Percentiles rank a stretch among this genome's conserved stretches.
Conservation (phyloP, 2,797 vertebrate genomes). For the Glyptemys insculpta region DNA sequence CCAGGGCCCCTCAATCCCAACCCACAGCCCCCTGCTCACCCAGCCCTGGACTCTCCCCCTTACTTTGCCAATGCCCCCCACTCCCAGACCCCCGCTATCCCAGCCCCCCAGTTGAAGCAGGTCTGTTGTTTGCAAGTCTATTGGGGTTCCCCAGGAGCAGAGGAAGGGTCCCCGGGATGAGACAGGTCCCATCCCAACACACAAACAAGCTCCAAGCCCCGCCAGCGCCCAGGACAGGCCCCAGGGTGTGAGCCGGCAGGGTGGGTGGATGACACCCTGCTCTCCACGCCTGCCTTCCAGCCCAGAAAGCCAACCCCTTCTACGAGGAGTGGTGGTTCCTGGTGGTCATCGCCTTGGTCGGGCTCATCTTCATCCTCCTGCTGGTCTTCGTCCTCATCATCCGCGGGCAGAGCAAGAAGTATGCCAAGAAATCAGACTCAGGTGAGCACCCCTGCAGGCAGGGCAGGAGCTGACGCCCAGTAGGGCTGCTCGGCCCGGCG, state of each 20-base stretch:
- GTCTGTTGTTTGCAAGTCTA: neutral
- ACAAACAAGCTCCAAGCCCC: neutral
- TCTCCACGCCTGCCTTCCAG: conserved; percentile 76
- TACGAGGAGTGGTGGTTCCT: conserved; percentile 99
- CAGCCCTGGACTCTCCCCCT: neutral
- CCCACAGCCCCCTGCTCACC: accelerated
- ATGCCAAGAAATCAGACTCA: conserved; percentile 94
- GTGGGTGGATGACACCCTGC: neutral
- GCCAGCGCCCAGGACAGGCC: neutral
- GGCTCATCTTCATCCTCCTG: conserved; percentile 98
- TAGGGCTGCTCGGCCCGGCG: neutral
- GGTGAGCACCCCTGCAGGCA: conserved; percentile 79
- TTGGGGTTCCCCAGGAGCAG: neutral
- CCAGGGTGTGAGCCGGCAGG: neutral
- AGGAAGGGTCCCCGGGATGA: neutral
- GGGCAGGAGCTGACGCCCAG: neutral
- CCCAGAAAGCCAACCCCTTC: conserved; percentile 96
- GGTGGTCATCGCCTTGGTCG: conserved; percentile 96
- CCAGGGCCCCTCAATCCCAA: neutral
- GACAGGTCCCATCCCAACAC: neutral
- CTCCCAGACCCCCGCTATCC: neutral
- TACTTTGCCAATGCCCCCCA: neutral
- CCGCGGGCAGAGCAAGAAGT: conserved; percentile 98
- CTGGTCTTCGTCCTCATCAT: conserved; percentile 98
- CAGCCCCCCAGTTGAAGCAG: accelerated